Conservation (phyloP, 2,113 vertebrate species). For the Baryphthengus martii region DNA sequence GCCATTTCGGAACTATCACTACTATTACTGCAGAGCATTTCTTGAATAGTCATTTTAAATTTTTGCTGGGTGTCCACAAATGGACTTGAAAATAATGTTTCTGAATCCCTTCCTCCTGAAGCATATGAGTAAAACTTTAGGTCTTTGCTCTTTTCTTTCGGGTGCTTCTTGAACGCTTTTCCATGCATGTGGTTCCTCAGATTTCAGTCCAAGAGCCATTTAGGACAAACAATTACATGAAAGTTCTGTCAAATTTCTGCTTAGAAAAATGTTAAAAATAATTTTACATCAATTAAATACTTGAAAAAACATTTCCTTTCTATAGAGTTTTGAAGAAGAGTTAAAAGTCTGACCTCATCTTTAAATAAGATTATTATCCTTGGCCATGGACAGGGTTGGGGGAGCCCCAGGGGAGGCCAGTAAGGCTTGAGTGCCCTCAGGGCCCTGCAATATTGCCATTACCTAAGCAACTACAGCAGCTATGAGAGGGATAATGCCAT, state of each 20-base stretch:
- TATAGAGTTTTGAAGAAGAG: not conserved
- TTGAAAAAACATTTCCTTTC: not conserved
- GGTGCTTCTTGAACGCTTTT: not conserved
- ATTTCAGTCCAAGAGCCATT: not conserved
- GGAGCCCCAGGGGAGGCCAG: not conserved
- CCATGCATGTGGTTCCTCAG: not conserved
- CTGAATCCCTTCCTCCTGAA: not conserved
- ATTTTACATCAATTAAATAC: not conserved
- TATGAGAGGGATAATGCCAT: not conserved
- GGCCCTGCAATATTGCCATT: fast-evolving
- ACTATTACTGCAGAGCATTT: not conserved
- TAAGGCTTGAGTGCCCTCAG: not conserved
- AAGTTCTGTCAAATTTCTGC: not conserved
- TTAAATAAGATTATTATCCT: not conserved
- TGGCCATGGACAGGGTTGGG: too few species aligned
- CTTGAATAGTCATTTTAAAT: not conserved
- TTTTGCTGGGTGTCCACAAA: not conserved
- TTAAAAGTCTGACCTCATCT: not conserved
- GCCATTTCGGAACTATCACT: not conserved
- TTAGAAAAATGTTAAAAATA: not conserved
- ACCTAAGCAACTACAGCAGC: not conserved
- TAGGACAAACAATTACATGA: not conserved
- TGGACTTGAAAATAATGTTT: not conserved
- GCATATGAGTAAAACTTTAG: not conserved
- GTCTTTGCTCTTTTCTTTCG: not conserved